Percentiles rank a stretch among this genome's conserved stretches.
Conservation (phyloP, 2,113 vertebrate species). For the Colossoma macropomum region DNA sequence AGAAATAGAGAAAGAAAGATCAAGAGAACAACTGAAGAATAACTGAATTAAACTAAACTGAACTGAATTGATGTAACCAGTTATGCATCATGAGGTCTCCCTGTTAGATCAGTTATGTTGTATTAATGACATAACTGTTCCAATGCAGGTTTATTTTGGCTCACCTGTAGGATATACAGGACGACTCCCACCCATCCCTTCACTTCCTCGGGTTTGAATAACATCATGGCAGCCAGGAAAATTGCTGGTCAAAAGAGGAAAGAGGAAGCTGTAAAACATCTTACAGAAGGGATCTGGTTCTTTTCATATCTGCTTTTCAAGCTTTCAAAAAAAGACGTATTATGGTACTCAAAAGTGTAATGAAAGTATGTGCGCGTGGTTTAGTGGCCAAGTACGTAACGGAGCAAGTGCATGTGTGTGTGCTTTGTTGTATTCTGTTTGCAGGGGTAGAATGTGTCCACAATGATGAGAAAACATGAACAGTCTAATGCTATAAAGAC, state of each 20-base stretch:
- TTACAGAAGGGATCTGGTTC: not conserved
- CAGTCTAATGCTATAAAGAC: too few species aligned
- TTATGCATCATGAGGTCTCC: too few species aligned
- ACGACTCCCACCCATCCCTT: constrained; percentile 64
- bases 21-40: too few species aligned
- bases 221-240: constrained; percentile 72
- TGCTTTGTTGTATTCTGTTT: not conserved
- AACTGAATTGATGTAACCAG: too few species aligned
- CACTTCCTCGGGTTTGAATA: constrained; percentile 61
- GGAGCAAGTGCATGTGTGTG: not conserved
- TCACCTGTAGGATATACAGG: constrained; percentile 81
- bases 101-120: too few species aligned
- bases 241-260: constrained; percentile 69
- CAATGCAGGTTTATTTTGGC: not conserved
- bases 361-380: not conserved
- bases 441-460: not conserved
- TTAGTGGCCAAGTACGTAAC: not conserved
- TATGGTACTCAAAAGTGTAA: not conserved
- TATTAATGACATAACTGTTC: not conserved
- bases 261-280: not conserved
- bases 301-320: constrained; percentile 12
- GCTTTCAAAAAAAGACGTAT: not conserved
- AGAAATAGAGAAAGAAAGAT: too few species aligned
- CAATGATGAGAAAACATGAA: not conserved
- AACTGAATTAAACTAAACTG: too few species aligned